Percentiles rank a stretch among this genome's conserved stretches.
phyloP scores from a whole-genome alignment of 92 coral and sea anemone genomes.

The Pocillopora grandis region DNA sequence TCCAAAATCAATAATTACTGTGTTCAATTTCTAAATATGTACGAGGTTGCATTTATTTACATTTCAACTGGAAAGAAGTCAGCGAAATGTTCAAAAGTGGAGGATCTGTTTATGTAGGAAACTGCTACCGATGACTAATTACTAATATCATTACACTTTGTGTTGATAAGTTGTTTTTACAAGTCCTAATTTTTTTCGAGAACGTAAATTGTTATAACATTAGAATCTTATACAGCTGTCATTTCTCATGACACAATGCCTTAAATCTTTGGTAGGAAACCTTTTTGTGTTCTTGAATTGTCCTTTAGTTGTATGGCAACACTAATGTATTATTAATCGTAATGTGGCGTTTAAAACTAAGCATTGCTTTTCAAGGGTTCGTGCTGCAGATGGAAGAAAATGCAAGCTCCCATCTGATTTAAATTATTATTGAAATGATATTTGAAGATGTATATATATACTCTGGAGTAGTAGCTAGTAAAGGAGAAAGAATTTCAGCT shows the following conservation, averaged over 20 bases:
- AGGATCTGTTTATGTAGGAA: background rate
- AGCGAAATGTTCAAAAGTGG: background rate
- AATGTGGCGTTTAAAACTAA: background rate
- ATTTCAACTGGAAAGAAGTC: slow-evolving; percentile 3
- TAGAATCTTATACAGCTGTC: background rate
- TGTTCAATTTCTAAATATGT: background rate
- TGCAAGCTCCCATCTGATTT: too few relatives aligned
- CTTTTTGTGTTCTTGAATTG: background rate
- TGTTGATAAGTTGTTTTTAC: background rate
- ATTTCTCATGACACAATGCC: background rate
- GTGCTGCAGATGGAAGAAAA: background rate
- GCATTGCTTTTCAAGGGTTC: background rate
- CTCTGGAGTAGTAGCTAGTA: too few relatives aligned
- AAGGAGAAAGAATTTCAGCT: too few relatives aligned
- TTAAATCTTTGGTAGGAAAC: too few relatives aligned
- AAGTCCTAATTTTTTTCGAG: background rate
- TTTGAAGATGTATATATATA: too few relatives aligned
- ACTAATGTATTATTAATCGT: background rate
- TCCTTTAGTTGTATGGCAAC: slow-evolving; percentile 8
- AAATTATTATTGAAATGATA: too few relatives aligned
- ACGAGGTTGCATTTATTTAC: slow-evolving; percentile 3
- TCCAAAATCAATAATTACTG: background rate
- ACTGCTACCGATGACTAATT: background rate
- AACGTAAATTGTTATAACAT: background rate
- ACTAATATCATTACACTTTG: background rate